phyloP scores from a whole-genome alignment of 1,140 invertebrate species.

The Drosophila arawakana region DNA sequence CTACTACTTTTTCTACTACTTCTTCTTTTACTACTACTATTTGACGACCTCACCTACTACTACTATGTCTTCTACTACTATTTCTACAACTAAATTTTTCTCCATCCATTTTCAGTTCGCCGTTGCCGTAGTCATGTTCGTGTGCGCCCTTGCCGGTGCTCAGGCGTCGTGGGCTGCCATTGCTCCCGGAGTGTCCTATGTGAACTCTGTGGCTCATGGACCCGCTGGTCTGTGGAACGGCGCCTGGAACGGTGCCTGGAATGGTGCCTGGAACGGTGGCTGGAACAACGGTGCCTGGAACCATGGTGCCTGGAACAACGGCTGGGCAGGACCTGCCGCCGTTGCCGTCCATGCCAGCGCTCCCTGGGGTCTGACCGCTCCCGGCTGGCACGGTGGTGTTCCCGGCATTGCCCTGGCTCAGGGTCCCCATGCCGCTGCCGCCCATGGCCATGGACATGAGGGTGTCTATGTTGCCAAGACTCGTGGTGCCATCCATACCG shows the following conservation, averaged over 20 bases:
- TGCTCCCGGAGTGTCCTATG: constrained; percentile 76
- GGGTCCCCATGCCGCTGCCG: constrained; percentile 64
- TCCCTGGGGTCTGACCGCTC: constrained; percentile 68
- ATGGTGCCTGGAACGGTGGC: constrained; percentile 65
- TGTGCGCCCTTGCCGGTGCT: constrained; percentile 77
- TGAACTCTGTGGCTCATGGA: constrained; percentile 68
- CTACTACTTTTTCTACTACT: neutral
- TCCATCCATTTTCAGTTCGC: constrained; percentile 69
- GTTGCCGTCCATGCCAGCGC: constrained; percentile 65
- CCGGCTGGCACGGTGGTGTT: constrained; percentile 64
- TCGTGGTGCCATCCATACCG: constrained; percentile 85
- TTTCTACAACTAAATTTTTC: neutral
- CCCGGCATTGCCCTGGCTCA: constrained; percentile 80
- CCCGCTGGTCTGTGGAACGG: constrained; percentile 62
- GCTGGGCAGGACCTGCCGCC: constrained; percentile 67
- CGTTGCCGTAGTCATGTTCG: constrained; percentile 84
- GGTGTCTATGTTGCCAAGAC: constrained; percentile 86
- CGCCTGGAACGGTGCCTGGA: constrained; percentile 60
- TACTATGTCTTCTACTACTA: too few relatives aligned
- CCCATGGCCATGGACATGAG: constrained; percentile 66
- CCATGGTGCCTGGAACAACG: constrained; percentile 52
- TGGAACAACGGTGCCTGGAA: constrained; percentile 58
- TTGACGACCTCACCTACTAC: neutral
- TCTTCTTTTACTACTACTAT: neutral
- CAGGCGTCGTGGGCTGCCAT: constrained; percentile 72